Evolutionary conservation across 2,113 vertebrate species (phyloP).

Genomic region (Bubo blakistoni): DNA sequence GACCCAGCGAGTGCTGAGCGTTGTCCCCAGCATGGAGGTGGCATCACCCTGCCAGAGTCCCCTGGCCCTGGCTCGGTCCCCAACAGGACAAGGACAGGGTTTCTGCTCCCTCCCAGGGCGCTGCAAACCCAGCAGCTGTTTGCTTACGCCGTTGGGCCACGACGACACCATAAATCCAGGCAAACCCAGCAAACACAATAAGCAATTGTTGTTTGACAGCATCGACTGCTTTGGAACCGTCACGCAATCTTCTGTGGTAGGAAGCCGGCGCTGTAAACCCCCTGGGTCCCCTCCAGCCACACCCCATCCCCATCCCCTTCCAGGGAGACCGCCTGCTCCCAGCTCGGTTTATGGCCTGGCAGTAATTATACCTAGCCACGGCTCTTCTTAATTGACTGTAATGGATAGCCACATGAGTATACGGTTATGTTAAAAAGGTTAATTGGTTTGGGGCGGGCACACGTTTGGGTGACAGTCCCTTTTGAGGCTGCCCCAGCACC

Average conservation of each 20-base stretch:
- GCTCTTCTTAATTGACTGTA: neutral
- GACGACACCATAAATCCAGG: neutral
- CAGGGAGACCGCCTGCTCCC: neutral
- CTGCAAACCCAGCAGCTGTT: neutral
- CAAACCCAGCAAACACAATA: neutral
- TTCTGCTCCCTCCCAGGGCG: neutral
- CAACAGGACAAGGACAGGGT: fast-evolving
- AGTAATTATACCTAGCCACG: neutral
- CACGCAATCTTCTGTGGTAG: neutral
- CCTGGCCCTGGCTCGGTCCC: neutral
- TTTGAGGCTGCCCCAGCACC: neutral
- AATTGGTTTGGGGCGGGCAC: neutral
- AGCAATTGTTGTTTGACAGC: neutral
- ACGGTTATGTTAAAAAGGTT: neutral
- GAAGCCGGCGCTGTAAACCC: neutral
- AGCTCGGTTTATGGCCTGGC: neutral
- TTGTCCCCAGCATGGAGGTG: fast-evolving
- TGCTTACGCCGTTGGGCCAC: neutral
- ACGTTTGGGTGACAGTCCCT: fast-evolving
- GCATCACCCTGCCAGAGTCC: neutral
- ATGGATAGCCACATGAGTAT: neutral
- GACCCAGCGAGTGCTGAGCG: neutral
- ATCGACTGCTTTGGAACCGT: neutral
- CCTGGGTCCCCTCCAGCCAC: neutral
- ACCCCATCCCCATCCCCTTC: neutral